Conservation (phyloP, 2,113 vertebrate genomes). For the Solea solea region DNA sequence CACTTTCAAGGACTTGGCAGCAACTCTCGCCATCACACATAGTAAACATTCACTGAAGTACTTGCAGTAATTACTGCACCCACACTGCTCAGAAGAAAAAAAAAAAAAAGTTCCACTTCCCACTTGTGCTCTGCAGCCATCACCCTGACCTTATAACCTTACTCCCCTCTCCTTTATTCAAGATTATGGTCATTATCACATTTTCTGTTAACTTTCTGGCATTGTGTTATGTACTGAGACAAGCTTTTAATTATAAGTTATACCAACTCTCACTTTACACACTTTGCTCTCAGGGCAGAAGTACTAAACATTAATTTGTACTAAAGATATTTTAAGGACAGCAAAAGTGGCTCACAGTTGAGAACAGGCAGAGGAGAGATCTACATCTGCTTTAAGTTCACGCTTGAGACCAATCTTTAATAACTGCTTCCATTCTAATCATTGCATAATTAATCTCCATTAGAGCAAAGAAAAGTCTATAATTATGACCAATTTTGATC, state of each 20-base stretch:
- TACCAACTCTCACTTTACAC: constrained; percentile 25
- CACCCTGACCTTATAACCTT: neutral
- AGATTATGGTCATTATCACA: constrained; percentile 43
- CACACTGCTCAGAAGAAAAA: neutral
- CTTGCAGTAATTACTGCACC: constrained; percentile 9
- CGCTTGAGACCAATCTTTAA: constrained; percentile 5
- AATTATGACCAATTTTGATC: neutral
- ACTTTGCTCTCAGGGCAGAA: constrained; percentile 12
- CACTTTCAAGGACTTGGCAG: neutral
- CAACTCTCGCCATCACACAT: neutral
- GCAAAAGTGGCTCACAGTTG: constrained; percentile 13
- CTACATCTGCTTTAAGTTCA: constrained; percentile 22
- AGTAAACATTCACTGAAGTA: constrained; percentile 6
- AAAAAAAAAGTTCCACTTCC: neutral
- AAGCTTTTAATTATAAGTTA: constrained; percentile 58
- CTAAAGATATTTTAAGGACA: constrained; percentile 35
- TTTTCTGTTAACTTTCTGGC: constrained; percentile 28
- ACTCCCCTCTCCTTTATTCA: constrained; percentile 1
- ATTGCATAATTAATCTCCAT: constrained; percentile 53
- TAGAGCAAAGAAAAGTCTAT: constrained; percentile 2
- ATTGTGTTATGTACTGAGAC: constrained; percentile 29
- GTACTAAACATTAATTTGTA: constrained; percentile 18
- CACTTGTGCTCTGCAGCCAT: neutral
- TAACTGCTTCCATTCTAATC: constrained; percentile 27
- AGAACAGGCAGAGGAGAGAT: constrained; percentile 10